phyloP scores from a whole-genome alignment of 2,797 vertebrate genomes.

The Enteromius thamalakanensis region DNA sequence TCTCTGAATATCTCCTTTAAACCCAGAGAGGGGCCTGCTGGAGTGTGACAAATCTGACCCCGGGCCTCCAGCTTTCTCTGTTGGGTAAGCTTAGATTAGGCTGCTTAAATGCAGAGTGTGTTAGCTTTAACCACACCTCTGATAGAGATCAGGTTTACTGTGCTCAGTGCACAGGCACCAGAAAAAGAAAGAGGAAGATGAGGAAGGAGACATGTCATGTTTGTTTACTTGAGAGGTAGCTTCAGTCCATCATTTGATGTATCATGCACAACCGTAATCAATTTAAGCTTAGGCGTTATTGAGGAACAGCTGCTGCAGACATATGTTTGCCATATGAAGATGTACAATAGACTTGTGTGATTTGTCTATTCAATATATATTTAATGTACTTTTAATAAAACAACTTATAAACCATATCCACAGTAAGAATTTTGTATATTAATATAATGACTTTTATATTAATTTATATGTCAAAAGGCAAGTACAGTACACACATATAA shows the following conservation, averaged over 20 bases:
- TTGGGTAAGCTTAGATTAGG: slow-evolving; percentile 63
- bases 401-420: background rate
- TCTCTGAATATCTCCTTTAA: slow-evolving; percentile 49
- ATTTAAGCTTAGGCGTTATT: slow-evolving; percentile 79
- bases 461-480: background rate
- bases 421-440: background rate
- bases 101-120: slow-evolving; percentile 61
- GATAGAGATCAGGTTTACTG: slow-evolving; percentile 61
- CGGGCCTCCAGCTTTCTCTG: slow-evolving; percentile 59
- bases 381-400: background rate
- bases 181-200: slow-evolving; percentile 13
- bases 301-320: slow-evolving; percentile 76
- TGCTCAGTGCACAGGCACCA: background rate
- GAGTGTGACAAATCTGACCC: slow-evolving; percentile 67
- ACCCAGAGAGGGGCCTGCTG: slow-evolving; percentile 26
- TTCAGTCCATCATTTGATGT: slow-evolving; percentile 33
- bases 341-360: background rate
- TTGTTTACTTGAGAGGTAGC: slow-evolving; percentile 20
- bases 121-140: slow-evolving; percentile 46
- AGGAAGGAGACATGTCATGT: background rate
- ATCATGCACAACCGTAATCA: slow-evolving; percentile 68
- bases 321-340: slow-evolving; percentile 27
- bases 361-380: background rate
- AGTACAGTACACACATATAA: background rate
- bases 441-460: background rate